These are phyloP conservation scores for Coregonus suidteri DNA, from an alignment of 2,797 vertebrate genomes.

Conservation along the genomic window DNA sequence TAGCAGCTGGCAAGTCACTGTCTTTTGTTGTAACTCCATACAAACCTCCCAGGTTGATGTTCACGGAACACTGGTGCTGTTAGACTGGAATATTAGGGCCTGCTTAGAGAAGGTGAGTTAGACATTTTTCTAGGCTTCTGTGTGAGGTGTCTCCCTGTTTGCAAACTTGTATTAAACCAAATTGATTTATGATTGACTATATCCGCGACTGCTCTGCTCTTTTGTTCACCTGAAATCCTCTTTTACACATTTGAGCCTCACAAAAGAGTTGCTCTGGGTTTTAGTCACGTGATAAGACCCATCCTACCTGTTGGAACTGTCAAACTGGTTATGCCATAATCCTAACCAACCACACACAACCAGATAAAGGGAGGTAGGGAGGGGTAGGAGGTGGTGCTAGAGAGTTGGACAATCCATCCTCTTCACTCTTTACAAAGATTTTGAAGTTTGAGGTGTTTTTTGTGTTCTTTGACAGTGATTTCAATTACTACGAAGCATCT, in stretches of 20 bases:
- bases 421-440: neutral
- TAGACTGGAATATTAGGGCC: no score
- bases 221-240: neutral
- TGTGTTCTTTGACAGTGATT: neutral
- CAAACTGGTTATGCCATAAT: neutral
- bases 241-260: neutral
- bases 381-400: neutral
- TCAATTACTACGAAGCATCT: neutral
- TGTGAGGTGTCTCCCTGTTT: no score
- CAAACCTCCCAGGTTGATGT: no score
- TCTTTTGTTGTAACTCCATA: no score
- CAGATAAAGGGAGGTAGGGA: neutral
- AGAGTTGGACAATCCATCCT: neutral
- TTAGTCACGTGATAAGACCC: neutral
- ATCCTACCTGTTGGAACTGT: neutral
- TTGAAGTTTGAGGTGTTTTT: neutral
- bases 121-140: no score
- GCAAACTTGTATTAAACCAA: neutral
- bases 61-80: no score
- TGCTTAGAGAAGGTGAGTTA: no score
- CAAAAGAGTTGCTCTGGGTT: neutral
- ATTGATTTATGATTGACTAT: neutral
- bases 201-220: no score
- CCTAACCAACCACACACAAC: neutral
- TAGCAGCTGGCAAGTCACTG: no score